Base-by-base conservation (phyloP, 37 sponge, comb jelly and placozoan genomes). In the Chondrosia reniformis region DNA sequence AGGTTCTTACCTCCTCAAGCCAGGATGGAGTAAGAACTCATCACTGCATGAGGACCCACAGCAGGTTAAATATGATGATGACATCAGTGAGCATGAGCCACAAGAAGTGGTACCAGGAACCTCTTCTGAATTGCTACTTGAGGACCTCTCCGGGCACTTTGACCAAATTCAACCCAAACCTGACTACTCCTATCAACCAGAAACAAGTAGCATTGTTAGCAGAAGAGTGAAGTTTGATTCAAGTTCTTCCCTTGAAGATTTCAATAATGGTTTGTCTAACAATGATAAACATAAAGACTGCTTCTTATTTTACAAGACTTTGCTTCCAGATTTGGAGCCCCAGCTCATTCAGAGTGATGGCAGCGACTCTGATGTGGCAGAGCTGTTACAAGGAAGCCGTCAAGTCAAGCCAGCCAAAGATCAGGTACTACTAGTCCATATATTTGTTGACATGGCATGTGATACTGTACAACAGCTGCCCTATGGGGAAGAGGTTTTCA, bases 331-430 rank as follows among this genome's bases (percentile, higher is more conserved):
- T n/a, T n/a, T n/a, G n/a, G n/a, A n/a, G n/a, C n/a, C n/a, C n/a
- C n/a, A n/a, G n/a, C n/a, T n/a, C n/a, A n/a, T n/a, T n/a, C n/a
- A n/a, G n/a, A n/a, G n/a, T 13, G 61, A 59, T 25, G 61, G 28
- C 61, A 59, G n/a, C n/a, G 61, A 59, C n/a, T 59, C 61, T 6
- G 61, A 59, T 59, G 61, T 59, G 61, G 28, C 61, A 30, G 61
- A 25, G 28, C n/a, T 59, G n/a, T 59, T 59, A 30, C 61, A 59
- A 59, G n/a, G n/a, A 30, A 13, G 22, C 61, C 4, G n/a, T n/a
- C n/a, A n/a, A n/a, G n/a, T n/a, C n/a, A n/a, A n/a, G n/a, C n/a
- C n/a, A n/a, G n/a, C n/a, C n/a, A n/a, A n/a, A n/a, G n/a, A n/a
- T n/a, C n/a, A n/a, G n/a, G n/a, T n/a, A n/a, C n/a, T n/a, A n/a